Percentiles rank a stretch among this genome's conserved stretches.
phyloP scores from a whole-genome alignment of 2,888 invertebrate genomes.

The Agrotis ipsilon region DNA sequence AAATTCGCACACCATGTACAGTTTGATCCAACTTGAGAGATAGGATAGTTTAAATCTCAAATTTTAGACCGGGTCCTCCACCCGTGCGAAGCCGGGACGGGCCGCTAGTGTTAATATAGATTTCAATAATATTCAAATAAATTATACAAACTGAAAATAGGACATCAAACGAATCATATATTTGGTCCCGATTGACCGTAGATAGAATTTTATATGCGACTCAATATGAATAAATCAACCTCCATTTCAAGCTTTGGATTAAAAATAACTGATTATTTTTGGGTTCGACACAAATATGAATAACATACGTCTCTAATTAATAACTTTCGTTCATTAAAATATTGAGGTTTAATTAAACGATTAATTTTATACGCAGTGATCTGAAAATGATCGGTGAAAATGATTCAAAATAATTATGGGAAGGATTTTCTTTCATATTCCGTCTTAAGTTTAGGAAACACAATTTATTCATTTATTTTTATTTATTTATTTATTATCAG shows the following conservation, averaged over 20 bases:
- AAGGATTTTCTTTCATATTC: neutral
- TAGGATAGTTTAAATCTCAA: no score
- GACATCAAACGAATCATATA: constrained; percentile 10
- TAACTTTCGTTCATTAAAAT: neutral
- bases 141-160: neutral
- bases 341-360: neutral
- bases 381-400: neutral
- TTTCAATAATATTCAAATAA: neutral
- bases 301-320: constrained; percentile 7
- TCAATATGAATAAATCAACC: constrained; percentile 33
- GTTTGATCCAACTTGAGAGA: no score
- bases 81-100: no score
- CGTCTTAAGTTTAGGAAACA: neutral
- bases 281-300: neutral
- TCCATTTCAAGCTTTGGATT: constrained; percentile 2
- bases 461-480: no score
- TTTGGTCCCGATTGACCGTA: constrained; percentile 3
- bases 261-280: constrained; percentile 29
- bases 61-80: no score
- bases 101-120: no score
- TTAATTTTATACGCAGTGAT: constrained; percentile 1
- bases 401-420: neutral
- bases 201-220: constrained; percentile 37
- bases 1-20: no score
- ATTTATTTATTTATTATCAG: no score